Evolutionary conservation across 2,888 invertebrate genomes (phyloP).

Genomic region (Xylota sylvarum): DNA sequence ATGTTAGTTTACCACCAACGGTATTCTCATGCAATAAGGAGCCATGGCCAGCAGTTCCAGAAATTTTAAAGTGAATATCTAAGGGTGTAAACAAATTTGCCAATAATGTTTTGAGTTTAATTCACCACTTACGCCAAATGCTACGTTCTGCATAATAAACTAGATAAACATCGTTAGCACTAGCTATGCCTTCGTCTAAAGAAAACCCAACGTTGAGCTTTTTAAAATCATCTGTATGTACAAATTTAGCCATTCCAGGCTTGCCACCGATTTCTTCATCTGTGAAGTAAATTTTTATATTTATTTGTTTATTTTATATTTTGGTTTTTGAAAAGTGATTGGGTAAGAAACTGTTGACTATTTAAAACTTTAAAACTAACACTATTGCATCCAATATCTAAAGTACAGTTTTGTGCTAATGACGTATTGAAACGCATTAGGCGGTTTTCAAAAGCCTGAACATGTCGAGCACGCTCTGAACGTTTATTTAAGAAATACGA

Average conservation of each 20-base stretch:
- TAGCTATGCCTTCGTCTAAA: constrained; percentile 93
- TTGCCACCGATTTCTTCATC: constrained; percentile 89
- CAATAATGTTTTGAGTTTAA: background rate
- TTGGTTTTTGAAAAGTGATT: too few relatives aligned
- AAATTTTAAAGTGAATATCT: constrained; percentile 89
- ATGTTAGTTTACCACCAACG: constrained; percentile 90
- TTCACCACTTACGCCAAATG: constrained; percentile 88
- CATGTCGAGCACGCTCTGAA: too few relatives aligned
- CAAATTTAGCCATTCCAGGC: constrained; percentile 90
- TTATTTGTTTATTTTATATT: too few relatives aligned
- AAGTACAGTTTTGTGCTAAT: too few relatives aligned
- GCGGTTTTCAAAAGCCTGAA: too few relatives aligned
- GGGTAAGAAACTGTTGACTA: too few relatives aligned
- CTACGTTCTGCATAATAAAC: constrained; percentile 89
- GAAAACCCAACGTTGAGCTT: constrained; percentile 91
- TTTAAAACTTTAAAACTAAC: too few relatives aligned
- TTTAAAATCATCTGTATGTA: constrained; percentile 88
- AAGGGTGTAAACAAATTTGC: too few relatives aligned
- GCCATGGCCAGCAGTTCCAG: constrained; percentile 92
- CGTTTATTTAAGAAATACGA: too few relatives aligned
- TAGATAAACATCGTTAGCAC: constrained; percentile 88
- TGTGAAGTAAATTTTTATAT: constrained; percentile 35
- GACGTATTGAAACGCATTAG: too few relatives aligned
- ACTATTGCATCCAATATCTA: too few relatives aligned
- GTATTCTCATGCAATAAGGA: constrained; percentile 89